Conservation (phyloP, 2,113 vertebrate genomes). For the Atlantisia rogersi region DNA sequence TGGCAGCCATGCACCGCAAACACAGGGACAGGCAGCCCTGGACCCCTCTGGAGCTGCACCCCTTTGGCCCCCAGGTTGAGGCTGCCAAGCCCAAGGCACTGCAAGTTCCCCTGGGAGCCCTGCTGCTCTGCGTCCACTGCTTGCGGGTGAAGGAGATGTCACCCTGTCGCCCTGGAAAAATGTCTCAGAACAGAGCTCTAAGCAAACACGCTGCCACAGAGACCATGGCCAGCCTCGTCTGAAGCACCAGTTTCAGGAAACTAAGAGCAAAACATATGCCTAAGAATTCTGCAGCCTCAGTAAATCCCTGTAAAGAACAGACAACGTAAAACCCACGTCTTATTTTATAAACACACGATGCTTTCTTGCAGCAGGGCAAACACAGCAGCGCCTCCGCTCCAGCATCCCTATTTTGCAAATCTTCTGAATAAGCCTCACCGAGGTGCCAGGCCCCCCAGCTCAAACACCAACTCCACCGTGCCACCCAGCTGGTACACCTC, state of each 20-base stretch:
- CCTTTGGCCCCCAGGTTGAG: background rate
- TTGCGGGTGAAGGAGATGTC: background rate
- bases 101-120: background rate
- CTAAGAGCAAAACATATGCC: background rate
- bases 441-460: background rate
- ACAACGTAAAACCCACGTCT: rapidly evolving
- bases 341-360: background rate
- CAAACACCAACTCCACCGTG: rapidly evolving
- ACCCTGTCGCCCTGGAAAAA: background rate
- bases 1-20: background rate
- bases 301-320: background rate
- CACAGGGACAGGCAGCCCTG: background rate
- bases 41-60: background rate
- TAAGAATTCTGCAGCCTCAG: rapidly evolving
- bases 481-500: background rate
- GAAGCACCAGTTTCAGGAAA: background rate
- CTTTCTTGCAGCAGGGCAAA: background rate
- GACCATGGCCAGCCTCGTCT: rapidly evolving
- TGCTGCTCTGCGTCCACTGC: rapidly evolving
- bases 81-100: rapidly evolving
- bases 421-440: background rate
- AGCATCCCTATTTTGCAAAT: background rate
- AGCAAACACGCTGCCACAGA: background rate
- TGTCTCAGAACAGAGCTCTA: background rate
- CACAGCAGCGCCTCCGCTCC: background rate